These are phyloP conservation scores for Apogon hyalosoma DNA, from an alignment of 2,797 vertebrate genomes.

Conservation along the genomic window DNA sequence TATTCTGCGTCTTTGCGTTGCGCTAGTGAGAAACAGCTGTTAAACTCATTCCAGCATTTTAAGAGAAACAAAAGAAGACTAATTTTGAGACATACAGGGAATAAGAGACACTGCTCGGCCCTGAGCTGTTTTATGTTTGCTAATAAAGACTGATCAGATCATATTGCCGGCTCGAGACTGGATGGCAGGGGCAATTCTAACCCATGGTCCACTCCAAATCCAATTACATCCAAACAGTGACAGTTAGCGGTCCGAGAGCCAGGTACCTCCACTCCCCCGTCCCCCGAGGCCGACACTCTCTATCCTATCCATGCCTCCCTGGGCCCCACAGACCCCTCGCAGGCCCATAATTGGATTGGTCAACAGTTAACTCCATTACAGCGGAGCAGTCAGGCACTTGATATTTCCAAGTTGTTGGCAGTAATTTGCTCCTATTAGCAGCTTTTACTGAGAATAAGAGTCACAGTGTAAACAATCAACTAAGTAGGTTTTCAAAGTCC, in stretches of 20 bases:
- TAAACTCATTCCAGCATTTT: slow-evolving; percentile 26
- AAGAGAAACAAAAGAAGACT: slow-evolving; percentile 61
- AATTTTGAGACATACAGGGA: slow-evolving; percentile 28
- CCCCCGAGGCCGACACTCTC: slow-evolving; percentile 61
- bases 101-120: slow-evolving; percentile 49
- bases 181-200: slow-evolving; percentile 66
- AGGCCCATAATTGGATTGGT: slow-evolving; percentile 90
- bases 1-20: too few species aligned
- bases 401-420: slow-evolving; percentile 89
- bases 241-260: slow-evolving; percentile 75
- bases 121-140: slow-evolving; percentile 67
- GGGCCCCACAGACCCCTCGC: slow-evolving; percentile 61
- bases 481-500: slow-evolving; percentile 59
- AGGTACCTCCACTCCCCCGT: slow-evolving; percentile 70
- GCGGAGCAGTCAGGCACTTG: slow-evolving; percentile 88
- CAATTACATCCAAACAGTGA: slow-evolving; percentile 78
- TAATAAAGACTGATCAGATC: slow-evolving; percentile 76
- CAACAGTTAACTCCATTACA: slow-evolving; percentile 90
- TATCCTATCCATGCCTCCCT: slow-evolving; percentile 51
- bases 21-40: too few species aligned
- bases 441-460: slow-evolving; percentile 88
- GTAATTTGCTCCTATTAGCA: slow-evolving; percentile 92
- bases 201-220: slow-evolving; percentile 70
- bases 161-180: slow-evolving; percentile 60
- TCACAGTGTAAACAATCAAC: slow-evolving; percentile 79